Evolutionary conservation across 2,888 invertebrate genomes (phyloP).

Genomic region (Macrophya alboannulata): DNA sequence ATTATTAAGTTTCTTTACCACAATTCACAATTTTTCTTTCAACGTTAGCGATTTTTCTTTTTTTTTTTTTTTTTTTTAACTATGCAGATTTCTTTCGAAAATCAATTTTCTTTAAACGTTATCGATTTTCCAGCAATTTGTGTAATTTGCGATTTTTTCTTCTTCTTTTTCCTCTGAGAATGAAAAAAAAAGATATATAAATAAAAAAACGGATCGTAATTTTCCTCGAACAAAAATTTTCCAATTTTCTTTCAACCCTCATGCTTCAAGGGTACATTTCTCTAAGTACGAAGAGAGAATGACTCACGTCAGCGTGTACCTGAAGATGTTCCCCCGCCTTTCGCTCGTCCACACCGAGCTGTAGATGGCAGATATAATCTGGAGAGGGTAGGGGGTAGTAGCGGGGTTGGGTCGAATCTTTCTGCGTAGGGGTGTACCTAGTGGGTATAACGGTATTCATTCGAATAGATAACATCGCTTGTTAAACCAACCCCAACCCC

Average conservation of each 20-base stretch:
- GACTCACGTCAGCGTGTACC: conserved; percentile 17
- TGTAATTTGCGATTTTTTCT: no score
- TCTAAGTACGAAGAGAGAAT: background rate
- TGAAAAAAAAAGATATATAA: no score
- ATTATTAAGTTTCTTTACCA: background rate
- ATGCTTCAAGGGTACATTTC: background rate
- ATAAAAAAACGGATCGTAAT: background rate
- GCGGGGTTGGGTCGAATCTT: conserved; percentile 1
- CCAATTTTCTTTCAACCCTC: background rate
- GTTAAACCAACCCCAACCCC: conserved; percentile 74
- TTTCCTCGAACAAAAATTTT: background rate
- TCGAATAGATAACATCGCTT: conserved; percentile 78
- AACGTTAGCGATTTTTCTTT: background rate
- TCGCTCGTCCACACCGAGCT: background rate
- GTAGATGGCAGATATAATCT: conserved; percentile 45
- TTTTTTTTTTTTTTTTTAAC: background rate
- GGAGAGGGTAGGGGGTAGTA: background rate
- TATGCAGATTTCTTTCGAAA: background rate
- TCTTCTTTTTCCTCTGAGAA: no score
- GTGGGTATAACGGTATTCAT: conserved; percentile 72
- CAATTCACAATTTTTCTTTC: background rate
- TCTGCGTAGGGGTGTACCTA: conserved; percentile 32
- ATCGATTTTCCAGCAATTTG: background rate
- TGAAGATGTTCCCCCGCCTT: background rate
- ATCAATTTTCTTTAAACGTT: background rate